A percentile compares a stretch with the other conserved stretches of the same genome.
Conservation (phyloP, 2,888 invertebrate species). For the Callinectes sapidus region DNA sequence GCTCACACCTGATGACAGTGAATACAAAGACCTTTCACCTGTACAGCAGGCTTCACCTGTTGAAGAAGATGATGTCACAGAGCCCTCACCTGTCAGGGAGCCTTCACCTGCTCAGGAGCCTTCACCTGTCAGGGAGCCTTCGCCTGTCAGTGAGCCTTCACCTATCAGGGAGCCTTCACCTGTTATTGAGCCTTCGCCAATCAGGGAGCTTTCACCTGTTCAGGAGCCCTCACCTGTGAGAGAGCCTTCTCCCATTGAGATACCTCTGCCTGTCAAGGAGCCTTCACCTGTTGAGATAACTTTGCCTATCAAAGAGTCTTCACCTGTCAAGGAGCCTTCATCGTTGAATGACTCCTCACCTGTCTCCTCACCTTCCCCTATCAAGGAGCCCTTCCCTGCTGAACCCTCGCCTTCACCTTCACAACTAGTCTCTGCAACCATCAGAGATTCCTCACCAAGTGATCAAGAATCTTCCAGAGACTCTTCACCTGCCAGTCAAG, state of each 20-base stretch:
- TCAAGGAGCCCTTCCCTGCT: conserved; percentile 23
- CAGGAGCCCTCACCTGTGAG: conserved; percentile 39
- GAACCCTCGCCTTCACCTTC: conserved; percentile 46
- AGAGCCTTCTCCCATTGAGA: conserved; percentile 5
- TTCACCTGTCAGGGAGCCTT: conserved; percentile 17
- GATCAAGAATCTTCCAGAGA: neutral
- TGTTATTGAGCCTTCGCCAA: too few relatives aligned
- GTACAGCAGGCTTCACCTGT: neutral
- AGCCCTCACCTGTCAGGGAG: conserved; percentile 20
- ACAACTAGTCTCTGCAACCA: neutral
- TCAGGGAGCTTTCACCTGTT: neutral
- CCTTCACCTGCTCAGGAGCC: neutral
- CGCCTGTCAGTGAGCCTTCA: neutral
- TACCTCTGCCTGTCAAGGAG: conserved; percentile 41
- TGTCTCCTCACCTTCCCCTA: neutral
- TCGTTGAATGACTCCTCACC: neutral
- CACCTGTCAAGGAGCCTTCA: conserved; percentile 31
- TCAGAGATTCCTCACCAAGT: conserved; percentile 25
- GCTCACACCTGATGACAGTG: neutral
- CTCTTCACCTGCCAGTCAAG: conserved; percentile 35
- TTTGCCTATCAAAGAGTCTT: neutral
- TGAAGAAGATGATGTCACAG: neutral
- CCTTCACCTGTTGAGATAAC: conserved; percentile 11
- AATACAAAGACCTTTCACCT: conserved; percentile 27
- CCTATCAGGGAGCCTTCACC: conserved; percentile 32